Evolutionary conservation across 2,113 vertebrate genomes (phyloP).

Genomic region (Phoenicopterus ruber): DNA sequence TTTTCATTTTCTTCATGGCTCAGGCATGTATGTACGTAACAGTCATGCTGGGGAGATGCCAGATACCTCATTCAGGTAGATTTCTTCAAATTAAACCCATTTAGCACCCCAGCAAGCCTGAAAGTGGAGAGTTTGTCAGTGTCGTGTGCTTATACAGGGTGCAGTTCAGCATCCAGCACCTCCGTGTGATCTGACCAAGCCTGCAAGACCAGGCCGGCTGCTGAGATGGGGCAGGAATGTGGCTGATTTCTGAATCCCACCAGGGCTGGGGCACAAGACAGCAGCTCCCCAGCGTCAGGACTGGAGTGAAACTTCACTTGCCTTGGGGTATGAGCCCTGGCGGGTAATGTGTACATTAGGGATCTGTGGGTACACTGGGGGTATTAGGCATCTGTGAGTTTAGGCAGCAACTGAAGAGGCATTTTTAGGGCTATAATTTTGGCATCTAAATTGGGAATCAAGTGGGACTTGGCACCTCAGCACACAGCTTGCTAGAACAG

Average conservation of each 20-base stretch:
- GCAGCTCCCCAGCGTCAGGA: neutral
- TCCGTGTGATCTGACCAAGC: neutral
- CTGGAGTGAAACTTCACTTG: neutral
- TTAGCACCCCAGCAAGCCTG: neutral
- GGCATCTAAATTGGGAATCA: neutral
- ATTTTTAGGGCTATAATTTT: neutral
- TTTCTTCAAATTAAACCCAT: neutral
- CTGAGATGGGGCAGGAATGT: neutral
- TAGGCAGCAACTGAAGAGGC: neutral
- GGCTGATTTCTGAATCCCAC: neutral
- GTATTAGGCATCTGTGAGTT: neutral
- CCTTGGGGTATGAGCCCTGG: too few relatives aligned
- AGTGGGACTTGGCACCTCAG: neutral
- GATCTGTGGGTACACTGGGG: neutral
- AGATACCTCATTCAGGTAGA: neutral
- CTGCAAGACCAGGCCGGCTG: neutral
- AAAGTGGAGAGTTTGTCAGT: neutral
- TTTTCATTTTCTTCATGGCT: neutral
- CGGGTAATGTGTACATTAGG: fast-evolving
- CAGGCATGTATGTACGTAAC: neutral
- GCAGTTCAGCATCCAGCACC: neutral
- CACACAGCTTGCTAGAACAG: neutral
- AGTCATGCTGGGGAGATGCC: neutral
- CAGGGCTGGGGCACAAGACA: neutral
- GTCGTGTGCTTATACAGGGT: neutral